Conservation (phyloP, 1,140 invertebrate species). For the Dendroctonus valens region DNA sequence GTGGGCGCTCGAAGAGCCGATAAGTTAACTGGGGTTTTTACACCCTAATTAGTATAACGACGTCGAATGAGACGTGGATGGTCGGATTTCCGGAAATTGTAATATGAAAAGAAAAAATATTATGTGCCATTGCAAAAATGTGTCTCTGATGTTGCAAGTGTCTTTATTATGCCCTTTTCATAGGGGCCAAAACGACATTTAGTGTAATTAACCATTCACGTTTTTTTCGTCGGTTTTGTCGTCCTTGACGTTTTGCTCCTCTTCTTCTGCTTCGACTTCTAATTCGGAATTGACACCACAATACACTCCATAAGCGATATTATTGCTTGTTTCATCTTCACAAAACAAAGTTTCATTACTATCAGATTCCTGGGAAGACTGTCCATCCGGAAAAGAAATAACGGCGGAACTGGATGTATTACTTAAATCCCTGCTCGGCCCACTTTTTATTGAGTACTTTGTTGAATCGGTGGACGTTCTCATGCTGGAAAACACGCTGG, state of each 20-base stretch:
- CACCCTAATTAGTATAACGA: too few species aligned
- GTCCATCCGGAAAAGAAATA: constrained; percentile 24
- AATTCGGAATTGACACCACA: constrained; percentile 13
- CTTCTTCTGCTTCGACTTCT: constrained; percentile 4
- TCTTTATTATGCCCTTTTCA: too few species aligned
- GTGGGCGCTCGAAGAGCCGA: too few species aligned
- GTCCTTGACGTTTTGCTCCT: constrained; percentile 10
- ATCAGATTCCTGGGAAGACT: constrained; percentile 15
- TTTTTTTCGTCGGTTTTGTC: not conserved
- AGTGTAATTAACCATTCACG: not conserved
- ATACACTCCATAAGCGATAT: constrained; percentile 23
- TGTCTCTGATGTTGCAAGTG: too few species aligned
- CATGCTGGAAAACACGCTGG: constrained; percentile 12
- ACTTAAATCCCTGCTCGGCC: constrained; percentile 5
- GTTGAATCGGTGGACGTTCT: constrained; percentile 14
- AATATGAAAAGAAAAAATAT: too few species aligned
- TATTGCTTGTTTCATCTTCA: constrained; percentile 8
- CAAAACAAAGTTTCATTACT: constrained; percentile 11
- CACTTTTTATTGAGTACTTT: constrained; percentile 5
- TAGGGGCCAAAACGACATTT: too few species aligned
- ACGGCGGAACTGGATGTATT: constrained; percentile 11
- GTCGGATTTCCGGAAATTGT: too few species aligned
- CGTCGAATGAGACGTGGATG: too few species aligned
- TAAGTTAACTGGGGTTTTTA: too few species aligned
- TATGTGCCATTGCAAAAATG: too few species aligned